Evolutionary conservation across 2,113 vertebrate genomes (phyloP).

Genomic region (Chamaea fasciata): DNA sequence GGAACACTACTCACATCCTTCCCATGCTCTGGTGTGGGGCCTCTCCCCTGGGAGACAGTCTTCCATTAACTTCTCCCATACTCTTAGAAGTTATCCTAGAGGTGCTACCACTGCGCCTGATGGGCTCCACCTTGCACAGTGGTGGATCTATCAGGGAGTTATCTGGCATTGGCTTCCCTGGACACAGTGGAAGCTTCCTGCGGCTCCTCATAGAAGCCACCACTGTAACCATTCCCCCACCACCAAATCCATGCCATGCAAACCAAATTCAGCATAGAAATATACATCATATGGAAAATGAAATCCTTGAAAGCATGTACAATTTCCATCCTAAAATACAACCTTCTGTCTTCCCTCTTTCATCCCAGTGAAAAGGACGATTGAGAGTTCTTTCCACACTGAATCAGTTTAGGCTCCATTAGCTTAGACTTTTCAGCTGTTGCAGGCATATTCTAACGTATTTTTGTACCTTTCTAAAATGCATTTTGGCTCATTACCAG

Average conservation of each 20-base stretch:
- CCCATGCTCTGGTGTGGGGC: accelerated
- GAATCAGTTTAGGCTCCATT: constrained; percentile 22
- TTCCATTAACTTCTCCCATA: not conserved
- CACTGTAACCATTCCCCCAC: accelerated
- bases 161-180: too few relatives aligned
- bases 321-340: not conserved
- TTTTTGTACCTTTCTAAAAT: constrained; percentile 15
- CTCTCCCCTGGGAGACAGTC: not conserved
- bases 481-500: constrained; percentile 8
- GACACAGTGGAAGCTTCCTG: accelerated
- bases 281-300: not conserved
- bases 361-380: not conserved
- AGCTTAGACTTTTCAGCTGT: not conserved
- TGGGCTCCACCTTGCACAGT: accelerated
- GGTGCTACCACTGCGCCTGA: not conserved
- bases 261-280: not conserved
- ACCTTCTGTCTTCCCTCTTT: not conserved
- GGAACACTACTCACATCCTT: not conserved
- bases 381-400: not conserved
- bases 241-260: not conserved
- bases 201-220: not conserved
- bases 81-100: not conserved
- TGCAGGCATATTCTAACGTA: not conserved
- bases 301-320: not conserved
- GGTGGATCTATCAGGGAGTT: accelerated